These are phyloP conservation scores for Oreochromis spilurus DNA, from an alignment of 2,113 vertebrate species.

Conservation along the genomic window DNA sequence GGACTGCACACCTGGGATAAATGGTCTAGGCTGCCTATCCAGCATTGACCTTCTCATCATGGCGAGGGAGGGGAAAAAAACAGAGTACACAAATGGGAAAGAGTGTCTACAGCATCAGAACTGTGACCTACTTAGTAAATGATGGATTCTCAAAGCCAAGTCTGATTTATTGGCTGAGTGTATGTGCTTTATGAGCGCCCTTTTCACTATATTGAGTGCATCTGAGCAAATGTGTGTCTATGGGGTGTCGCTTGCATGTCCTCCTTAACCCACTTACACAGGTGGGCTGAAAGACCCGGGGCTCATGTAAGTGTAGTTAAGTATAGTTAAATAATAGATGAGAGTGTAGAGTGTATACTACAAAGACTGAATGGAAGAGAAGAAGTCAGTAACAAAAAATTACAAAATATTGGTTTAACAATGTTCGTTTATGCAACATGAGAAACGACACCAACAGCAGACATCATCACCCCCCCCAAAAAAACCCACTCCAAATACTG, in stretches of 20 bases:
- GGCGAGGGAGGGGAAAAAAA: background rate
- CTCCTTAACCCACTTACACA: constrained; percentile 68
- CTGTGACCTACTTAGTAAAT: constrained; percentile 72
- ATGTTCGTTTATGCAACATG: background rate
- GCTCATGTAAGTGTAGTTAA: constrained; percentile 25
- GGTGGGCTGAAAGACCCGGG: constrained; percentile 36
- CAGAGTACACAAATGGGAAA: background rate
- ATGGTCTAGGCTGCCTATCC: background rate
- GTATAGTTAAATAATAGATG: constrained; percentile 31
- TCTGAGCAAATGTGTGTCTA: background rate
- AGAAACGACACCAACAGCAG: background rate
- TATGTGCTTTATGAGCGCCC: constrained; percentile 63
- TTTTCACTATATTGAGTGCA: constrained; percentile 45
- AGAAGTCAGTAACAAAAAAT: background rate
- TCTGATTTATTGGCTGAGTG: constrained; percentile 70
- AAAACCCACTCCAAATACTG: background rate
- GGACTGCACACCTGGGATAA: constrained; percentile 21
- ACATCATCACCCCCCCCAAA: background rate
- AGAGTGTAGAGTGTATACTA: background rate
- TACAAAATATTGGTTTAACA: background rate
- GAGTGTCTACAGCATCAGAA: constrained; percentile 59
- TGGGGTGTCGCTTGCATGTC: constrained; percentile 21
- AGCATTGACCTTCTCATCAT: constrained; percentile 48
- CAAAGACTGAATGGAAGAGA: background rate
- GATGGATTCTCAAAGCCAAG: constrained; percentile 68